These are phyloP conservation scores for Tapirus indicus DNA, from an alignment of 2,797 vertebrate genomes.

Conservation along the genomic window DNA sequence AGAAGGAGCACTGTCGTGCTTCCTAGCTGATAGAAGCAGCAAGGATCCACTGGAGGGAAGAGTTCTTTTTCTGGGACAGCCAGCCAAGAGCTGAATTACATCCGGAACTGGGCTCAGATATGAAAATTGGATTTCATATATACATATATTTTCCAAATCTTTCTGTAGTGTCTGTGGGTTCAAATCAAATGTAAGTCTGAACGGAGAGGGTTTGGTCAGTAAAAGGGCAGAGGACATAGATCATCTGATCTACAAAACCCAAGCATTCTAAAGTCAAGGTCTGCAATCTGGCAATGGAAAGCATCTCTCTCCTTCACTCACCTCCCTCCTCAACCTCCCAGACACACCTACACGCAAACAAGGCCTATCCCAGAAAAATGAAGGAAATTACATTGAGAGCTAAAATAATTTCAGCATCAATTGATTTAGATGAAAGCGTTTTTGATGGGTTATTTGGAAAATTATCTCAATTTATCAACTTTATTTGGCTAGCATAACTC, in stretches of 20 bases:
- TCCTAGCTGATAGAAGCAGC: conserved; percentile 17
- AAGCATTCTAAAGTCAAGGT: not conserved
- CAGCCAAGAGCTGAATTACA: not conserved
- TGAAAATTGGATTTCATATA: not conserved
- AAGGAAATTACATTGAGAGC: not conserved
- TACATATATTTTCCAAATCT: not conserved
- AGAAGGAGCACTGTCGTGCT: not conserved
- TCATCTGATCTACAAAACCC: not conserved
- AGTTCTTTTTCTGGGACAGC: not conserved
- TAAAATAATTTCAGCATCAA: conserved; percentile 38
- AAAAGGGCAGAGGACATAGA: not conserved
- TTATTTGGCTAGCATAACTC: not conserved
- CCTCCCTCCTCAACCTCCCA: not conserved
- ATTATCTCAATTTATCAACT: not conserved
- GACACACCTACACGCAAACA: not conserved
- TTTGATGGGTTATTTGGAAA: conserved; percentile 55
- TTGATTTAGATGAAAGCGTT: conserved; percentile 12
- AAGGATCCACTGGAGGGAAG: not conserved
- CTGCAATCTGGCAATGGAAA: not conserved
- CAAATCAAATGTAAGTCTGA: not conserved
- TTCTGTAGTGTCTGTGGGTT: not conserved
- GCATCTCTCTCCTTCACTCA: not conserved
- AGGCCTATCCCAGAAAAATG: not conserved
- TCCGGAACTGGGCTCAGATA: not conserved
- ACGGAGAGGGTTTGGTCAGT: not conserved